Evolutionary conservation across 2,113 vertebrate species (phyloP), one percentile per base, ranked within the genome.

Genomic region (Caranx melampygus): DNA sequence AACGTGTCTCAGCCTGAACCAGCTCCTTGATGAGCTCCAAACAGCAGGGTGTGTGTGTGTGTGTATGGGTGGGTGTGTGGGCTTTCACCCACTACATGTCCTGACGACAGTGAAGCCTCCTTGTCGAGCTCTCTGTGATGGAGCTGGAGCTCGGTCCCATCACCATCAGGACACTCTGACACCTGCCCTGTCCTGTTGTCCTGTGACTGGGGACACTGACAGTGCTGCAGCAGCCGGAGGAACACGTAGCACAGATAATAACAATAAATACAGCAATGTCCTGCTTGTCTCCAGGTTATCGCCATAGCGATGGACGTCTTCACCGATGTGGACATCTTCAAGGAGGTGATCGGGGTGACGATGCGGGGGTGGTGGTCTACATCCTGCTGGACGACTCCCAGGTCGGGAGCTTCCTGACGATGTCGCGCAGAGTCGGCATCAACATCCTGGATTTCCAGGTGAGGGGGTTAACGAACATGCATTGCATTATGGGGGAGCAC

Each of bases 301-400:
- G 97, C 97, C 76, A 93, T 98, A 64, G 96, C 96, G 64, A 98
- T 98, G 97, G 97, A 98, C 71, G 91, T 96, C 60, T 98, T 98
- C 94, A 97, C 97, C 7, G 97, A 98, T 63, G 94, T 97, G 44
- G 97, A 98, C 90, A 97, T 98, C 61, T 98, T 98, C 64, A 96
- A 95, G 88, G 97, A 97, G 93, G 77, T 97, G 6, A 90, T 98
- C 47, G 92, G 92, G 0, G 96, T 96, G 18, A 95, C 95, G 33
- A 33, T 95, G 37, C 95, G 95, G 87, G 96, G 3, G 92, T 97
- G 83, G 93, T 93, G 2, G 94, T 98, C 10, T 98, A 98, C 91
- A 89, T 98, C 86, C 94, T 98, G 0, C 95, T 98, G 44, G 97
- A 98, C 74, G 94, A 97, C 2, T 92, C 86, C 0, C 96, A 96